Base-by-base conservation (phyloP, 2,888 invertebrate species). In the Heliconius erato region DNA sequence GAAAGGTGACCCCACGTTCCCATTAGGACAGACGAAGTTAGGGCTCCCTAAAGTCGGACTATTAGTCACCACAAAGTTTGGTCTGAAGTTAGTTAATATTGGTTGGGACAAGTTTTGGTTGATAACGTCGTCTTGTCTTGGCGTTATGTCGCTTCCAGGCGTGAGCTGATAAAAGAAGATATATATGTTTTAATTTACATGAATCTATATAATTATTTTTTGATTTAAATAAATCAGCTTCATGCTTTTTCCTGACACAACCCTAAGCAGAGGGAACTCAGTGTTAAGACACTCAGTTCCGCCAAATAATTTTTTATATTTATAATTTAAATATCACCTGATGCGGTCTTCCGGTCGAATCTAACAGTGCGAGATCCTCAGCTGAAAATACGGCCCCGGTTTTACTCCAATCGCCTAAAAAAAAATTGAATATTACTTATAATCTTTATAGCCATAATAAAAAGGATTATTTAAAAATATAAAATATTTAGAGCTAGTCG, bases 21-120 rank as follows among this genome's bases (percentile, higher is more conserved):
- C 96, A 84, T 96, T 95, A 14, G 96, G 96, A 85, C 95, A 95
- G 23, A 95, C 95, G 86, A 96, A 96, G 89, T 95, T 96, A 59
- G 96, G 96, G 86, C 96, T 96, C 59, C 96, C 96, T 86, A 96
- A 89, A 79, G 96, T 95, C 23, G 96, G 96, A 85, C 96, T 95
- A 88, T 94, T 94, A 82, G 92, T 89, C 69, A 92, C 92, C 90
- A 92, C 90, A 84, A 92, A 95, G 89, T 91, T 94, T 89, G 95
- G 91, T 87, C 94, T 94, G 92, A 92, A 95, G 88, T 94, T 95
- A 90, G 88, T 89, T 85, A 90, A 86, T 63, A 92, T 87, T 85
- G 92, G 88, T 82, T 93, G 94, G 82, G 89, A 88, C 85, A 94
- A 86, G 87, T 94, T 95, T 85, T 95, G 95, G 86, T 94, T 95